These are phyloP conservation scores for Platerodrilus igneus DNA, from an alignment of 2,888 invertebrate species.

Conservation along the genomic window DNA sequence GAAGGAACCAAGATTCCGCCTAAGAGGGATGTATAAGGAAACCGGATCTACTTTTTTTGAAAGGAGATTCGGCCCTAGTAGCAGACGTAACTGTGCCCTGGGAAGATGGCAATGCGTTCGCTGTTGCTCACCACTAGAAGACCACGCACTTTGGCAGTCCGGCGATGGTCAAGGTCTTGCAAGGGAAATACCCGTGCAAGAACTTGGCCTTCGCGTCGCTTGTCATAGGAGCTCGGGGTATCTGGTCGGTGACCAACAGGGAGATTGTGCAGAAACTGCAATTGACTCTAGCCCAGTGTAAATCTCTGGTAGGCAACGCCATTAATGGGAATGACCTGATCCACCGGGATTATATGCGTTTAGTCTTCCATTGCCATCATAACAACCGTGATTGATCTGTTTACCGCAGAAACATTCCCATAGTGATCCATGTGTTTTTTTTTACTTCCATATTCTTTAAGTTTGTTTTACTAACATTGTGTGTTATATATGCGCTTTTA, in stretches of 20 bases:
- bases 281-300: not conserved
- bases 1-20: constrained; percentile 27
- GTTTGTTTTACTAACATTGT: too few relatives aligned
- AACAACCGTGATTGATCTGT: too few relatives aligned
- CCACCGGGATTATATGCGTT: constrained; percentile 2
- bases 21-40: constrained; percentile 15
- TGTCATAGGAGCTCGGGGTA: constrained; percentile 1
- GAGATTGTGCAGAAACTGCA: not conserved
- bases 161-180: not conserved
- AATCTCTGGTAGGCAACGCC: not conserved
- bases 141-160: not conserved
- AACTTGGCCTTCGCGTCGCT: not conserved
- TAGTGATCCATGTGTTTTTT: too few relatives aligned
- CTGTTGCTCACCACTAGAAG: not conserved
- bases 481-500: too few relatives aligned
- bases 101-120: not conserved
- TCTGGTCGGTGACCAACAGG: not conserved
- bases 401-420: too few relatives aligned
- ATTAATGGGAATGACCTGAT: constrained; percentile 2
- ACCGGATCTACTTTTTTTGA: constrained; percentile 18
- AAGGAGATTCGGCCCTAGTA: constrained; percentile 11
- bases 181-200: not conserved
- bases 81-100: constrained; percentile 1
- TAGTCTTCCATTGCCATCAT: too few relatives aligned
- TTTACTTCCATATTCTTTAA: too few relatives aligned